Evolutionary conservation across 2,888 invertebrate genomes (phyloP), one percentile per base, ranked within the genome.

Genomic region (Hydroisotoma schaefferi): DNA sequence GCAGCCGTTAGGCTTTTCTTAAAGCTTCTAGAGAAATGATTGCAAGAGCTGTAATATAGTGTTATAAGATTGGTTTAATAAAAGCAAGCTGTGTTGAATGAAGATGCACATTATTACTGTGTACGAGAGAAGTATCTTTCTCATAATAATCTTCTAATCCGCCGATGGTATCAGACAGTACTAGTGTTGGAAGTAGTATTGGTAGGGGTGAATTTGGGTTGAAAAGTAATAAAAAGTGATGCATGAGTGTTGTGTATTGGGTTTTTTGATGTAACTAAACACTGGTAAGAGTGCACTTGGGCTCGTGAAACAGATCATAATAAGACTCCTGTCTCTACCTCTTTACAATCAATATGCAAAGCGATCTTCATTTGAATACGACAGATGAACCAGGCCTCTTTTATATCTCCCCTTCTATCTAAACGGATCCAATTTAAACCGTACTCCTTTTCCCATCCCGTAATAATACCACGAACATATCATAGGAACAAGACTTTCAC

Each of bases 291-390:
- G 60, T 63, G 63, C 61, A 57, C 62, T 60, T 48, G 55, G 56
- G 59, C 58, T 55, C 59, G 65, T 63, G 63, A 61, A 63, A 65
- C 57, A 61, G 59, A 59, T 63, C 63, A 65, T 68, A 65, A 65
- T 63, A 65, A 56, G 54, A 49, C 40, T 22, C 56, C 28, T 49
- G 26, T 58, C 57, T 53, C 57, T 58, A 61, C 59, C 40, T 53
- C 56, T 57, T 51, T 12, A 52, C 60, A 68, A 65, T 65, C 68
- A 68, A 68, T 68, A 68, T 68, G 68, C 63, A 65, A 68, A 65
- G 59, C 55, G 25, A 57, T 40, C 54, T 59, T 65, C 65, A 68
- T 68, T 68, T 68, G 68, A 68, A 68, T 68, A 68, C 59, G 59
- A 43, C 57, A 61, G 63, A 67, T 65, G 61, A 63, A 58, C 56